Evolutionary conservation across 2,797 vertebrate species (phyloP), one percentile per base, ranked within the genome.

Genomic region (Pipistrellus nathusii): DNA sequence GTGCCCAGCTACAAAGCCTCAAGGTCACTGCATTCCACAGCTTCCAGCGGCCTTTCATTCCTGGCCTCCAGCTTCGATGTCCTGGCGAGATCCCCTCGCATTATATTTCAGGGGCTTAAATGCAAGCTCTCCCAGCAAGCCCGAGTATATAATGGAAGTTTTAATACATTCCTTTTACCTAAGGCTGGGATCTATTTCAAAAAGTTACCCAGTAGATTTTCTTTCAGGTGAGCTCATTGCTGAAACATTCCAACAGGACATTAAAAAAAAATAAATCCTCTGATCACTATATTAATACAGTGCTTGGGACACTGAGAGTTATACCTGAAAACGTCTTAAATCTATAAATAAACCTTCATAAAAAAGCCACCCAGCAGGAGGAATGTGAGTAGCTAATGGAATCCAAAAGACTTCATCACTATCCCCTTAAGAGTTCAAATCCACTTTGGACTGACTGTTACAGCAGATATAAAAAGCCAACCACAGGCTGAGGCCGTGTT

Each of bases 261-360:
- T 94, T 97, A 93, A 93, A 96, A 44, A 44, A 44, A 97, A 97
- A 93, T 96, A 96, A 96, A 94, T 92, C 94, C 88, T 96, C 88
- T 94, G 95, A 95, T 96, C 94, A 97, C 96, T 97, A 44, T 95
- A 80, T 85, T 96, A 97, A 96, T 80, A 96, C 96, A 96, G 80
- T 88, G 94, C 94, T 95, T 95, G 85, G 95, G 95, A 96, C 94
- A 96, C 92, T 72, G 44, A 94, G 75, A 71, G 78, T 83, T 91
- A 90, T 81, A 80, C 88, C 90, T 91, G 94, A 95, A 91, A 95
- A 90, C 23, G 51, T 94, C 94, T 87, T 46, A 85, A 1, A 41
- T 95, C 97, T 97, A 98, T 97, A 98, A 98, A 98, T 72, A 98
- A 95, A 73, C 62, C 94, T 98, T 96, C 48, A 93, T 94, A 92